Percentiles rank a stretch among this genome's conserved stretches.
Conservation (phyloP, 1,140 invertebrate genomes). For the Branchinecta lynchi region DNA sequence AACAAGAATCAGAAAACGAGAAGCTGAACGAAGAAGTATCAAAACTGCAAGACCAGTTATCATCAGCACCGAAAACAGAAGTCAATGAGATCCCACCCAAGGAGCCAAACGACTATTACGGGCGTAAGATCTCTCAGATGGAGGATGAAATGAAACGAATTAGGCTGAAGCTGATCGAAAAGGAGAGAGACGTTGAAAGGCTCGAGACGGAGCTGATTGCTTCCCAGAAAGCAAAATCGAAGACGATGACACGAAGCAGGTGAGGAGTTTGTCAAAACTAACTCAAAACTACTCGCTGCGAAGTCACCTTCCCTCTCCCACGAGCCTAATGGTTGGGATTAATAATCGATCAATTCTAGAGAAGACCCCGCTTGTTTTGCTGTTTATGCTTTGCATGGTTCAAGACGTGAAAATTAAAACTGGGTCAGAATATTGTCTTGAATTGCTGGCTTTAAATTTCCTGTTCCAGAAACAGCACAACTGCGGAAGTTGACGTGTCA, state of each 20-base stretch:
- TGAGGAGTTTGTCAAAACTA: background rate
- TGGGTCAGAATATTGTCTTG: no score
- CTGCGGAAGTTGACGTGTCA: no score
- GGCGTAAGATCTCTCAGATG: slow-evolving; percentile 44
- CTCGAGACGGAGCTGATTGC: slow-evolving; percentile 50
- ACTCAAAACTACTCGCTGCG: no score
- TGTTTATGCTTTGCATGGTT: no score
- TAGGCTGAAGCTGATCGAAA: slow-evolving; percentile 59
- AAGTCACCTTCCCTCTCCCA: no score
- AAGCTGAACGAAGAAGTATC: slow-evolving; percentile 54
- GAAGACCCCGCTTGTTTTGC: no score
- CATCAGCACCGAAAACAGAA: slow-evolving; percentile 24
- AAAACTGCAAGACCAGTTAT: slow-evolving; percentile 52
- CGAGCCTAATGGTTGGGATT: no score
- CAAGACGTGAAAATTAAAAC: no score
- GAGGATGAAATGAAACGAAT: slow-evolving; percentile 55
- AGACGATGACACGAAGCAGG: slow-evolving; percentile 26
- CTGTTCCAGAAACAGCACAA: no score
- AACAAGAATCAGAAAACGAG: slow-evolving; percentile 62
- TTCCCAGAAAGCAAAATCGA: slow-evolving; percentile 35
- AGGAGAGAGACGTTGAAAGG: slow-evolving; percentile 60
- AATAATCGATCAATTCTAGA: no score
- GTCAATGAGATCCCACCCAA: slow-evolving; percentile 25
- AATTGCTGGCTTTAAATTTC: no score
- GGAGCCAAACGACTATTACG: slow-evolving; percentile 35